phyloP scores from a whole-genome alignment of 2,888 invertebrate genomes.

The Carterocephalus palaemon region DNA sequence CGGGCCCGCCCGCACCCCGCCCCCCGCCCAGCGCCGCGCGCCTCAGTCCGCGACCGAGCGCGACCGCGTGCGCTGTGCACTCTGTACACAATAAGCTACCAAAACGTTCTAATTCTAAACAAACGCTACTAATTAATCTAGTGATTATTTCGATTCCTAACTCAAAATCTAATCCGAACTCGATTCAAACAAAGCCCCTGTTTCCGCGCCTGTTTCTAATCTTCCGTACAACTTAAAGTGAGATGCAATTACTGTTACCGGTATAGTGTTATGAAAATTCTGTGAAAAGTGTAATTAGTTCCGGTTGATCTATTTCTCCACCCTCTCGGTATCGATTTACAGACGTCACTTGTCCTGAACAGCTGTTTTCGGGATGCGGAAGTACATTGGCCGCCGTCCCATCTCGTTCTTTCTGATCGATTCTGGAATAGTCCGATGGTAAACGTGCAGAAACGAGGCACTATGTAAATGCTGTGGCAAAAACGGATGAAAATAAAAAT shows the following conservation, averaged over 20 bases:
- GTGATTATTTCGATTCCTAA: slow-evolving; percentile 13
- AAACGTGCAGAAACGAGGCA: too few relatives aligned
- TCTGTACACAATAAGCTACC: slow-evolving; percentile 17
- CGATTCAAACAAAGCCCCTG: not conserved
- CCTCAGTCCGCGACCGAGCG: slow-evolving; percentile 61
- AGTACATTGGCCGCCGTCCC: slow-evolving; percentile 29
- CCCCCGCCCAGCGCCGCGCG: slow-evolving; percentile 46
- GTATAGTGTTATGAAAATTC: slow-evolving; percentile 52
- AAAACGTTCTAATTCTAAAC: slow-evolving; percentile 32
- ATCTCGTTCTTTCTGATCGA: slow-evolving; percentile 1
- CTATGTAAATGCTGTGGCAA: too few relatives aligned
- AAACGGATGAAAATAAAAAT: slow-evolving; percentile 2
- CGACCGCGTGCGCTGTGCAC: slow-evolving; percentile 54
- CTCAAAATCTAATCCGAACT: slow-evolving; percentile 7
- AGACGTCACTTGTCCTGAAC: slow-evolving; percentile 55
- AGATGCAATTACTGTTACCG: slow-evolving; percentile 50
- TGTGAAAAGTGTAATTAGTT: slow-evolving; percentile 42
- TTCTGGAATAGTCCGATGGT: not conserved
- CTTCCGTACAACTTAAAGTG: slow-evolving; percentile 23
- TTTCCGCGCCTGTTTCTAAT: slow-evolving; percentile 12
- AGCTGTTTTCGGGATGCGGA: slow-evolving; percentile 68
- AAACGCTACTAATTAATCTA: slow-evolving; percentile 26
- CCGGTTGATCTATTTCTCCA: slow-evolving; percentile 42
- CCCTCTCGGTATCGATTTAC: slow-evolving; percentile 66
- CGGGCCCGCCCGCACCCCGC: slow-evolving; percentile 62